A percentile compares a stretch with the other conserved stretches of the same genome.
phyloP scores from a whole-genome alignment of 2,888 invertebrate species.

The Rhimphoctona megacephalus region DNA sequence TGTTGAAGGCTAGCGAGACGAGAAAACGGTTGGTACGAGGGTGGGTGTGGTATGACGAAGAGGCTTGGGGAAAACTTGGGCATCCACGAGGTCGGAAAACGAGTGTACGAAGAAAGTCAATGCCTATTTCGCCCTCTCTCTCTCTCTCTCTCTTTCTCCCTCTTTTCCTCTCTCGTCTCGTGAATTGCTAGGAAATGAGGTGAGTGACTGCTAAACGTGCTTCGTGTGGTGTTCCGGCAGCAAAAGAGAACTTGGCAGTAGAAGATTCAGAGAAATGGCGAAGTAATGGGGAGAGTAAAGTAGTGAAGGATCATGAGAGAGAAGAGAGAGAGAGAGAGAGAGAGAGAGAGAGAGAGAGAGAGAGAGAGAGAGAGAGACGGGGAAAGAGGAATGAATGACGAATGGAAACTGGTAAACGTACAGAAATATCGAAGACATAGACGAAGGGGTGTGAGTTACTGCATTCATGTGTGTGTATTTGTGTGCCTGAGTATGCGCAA shows the following conservation, averaged over 20 bases:
- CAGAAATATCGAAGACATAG: constrained; percentile 49
- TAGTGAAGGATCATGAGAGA: background rate
- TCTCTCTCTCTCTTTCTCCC: background rate
- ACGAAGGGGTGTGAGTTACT: constrained; percentile 10
- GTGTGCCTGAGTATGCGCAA: background rate
- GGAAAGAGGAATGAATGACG: constrained; percentile 31
- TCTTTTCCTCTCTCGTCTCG: background rate
- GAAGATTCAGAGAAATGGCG: constrained; percentile 32
- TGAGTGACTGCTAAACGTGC: constrained; percentile 68
- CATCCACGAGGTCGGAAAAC: constrained; percentile 50
- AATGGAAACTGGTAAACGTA: constrained; percentile 42
- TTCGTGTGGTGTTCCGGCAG: constrained; percentile 46
- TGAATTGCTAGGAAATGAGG: constrained; percentile 63
- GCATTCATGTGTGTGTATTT: background rate
- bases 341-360: no score
- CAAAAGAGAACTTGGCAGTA: constrained; percentile 48
- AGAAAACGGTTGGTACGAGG: constrained; percentile 17
- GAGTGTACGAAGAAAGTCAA: constrained; percentile 62
- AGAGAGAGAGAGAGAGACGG: no score
- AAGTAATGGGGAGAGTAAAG: constrained; percentile 32
- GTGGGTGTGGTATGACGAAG: background rate
- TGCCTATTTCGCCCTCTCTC: constrained; percentile 55
- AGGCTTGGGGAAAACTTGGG: constrained; percentile 32
- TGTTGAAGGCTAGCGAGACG: background rate
- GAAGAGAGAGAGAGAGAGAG: no score